Conservation (phyloP, 1,140 invertebrate species). For the Drosophila repletoides region DNA sequence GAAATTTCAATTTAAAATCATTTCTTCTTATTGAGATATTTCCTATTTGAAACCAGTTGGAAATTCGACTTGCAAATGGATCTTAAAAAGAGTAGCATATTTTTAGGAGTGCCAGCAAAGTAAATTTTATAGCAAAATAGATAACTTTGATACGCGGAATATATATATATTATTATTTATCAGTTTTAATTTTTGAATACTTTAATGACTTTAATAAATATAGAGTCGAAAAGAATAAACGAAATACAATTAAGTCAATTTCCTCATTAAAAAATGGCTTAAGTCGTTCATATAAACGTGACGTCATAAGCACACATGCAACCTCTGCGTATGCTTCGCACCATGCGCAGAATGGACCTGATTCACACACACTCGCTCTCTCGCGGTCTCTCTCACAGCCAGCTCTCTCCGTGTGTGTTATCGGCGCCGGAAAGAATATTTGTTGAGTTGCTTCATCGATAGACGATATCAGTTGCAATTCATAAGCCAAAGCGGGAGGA, state of each 20-base stretch:
- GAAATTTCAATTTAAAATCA: too few relatives aligned
- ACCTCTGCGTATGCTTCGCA: not conserved
- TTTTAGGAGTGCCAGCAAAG: too few relatives aligned
- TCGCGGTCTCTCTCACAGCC: not conserved
- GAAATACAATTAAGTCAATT: not conserved
- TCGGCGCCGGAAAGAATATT: conserved; percentile 35
- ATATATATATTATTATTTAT: too few relatives aligned
- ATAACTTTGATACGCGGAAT: too few relatives aligned
- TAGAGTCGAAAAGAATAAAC: not conserved
- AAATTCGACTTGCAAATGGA: too few relatives aligned
- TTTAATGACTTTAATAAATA: too few relatives aligned
- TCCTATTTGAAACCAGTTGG: too few relatives aligned
- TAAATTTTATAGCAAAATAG: too few relatives aligned
- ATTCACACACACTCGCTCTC: conserved; percentile 15
- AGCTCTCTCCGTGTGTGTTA: conserved; percentile 13
- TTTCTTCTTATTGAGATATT: too few relatives aligned
- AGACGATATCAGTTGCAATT: conserved; percentile 37
- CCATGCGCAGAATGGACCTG: conserved; percentile 29
- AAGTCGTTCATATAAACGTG: too few relatives aligned
- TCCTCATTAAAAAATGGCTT: not conserved
- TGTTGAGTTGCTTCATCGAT: conserved; percentile 39
- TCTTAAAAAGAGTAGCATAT: too few relatives aligned
- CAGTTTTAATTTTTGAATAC: too few relatives aligned
- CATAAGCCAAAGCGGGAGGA: conserved; percentile 25
- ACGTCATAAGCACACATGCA: conserved; percentile 2